Conservation (phyloP, 2,113 vertebrate genomes). For the Dicerorhinus sumatrensis region DNA sequence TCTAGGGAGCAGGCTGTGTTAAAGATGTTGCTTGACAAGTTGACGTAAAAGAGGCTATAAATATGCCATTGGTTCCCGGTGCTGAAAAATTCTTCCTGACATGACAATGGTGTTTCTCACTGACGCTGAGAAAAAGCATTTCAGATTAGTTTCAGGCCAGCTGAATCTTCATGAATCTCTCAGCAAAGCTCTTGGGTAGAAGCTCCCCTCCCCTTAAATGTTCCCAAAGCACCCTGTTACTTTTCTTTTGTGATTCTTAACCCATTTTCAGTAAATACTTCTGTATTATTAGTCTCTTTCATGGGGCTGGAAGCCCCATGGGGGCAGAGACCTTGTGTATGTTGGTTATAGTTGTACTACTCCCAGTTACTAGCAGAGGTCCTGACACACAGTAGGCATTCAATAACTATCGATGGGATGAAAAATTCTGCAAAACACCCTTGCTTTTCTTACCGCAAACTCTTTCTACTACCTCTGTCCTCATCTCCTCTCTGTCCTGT, state of each 20-base stretch:
- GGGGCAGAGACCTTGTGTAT: neutral
- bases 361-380: neutral
- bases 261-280: neutral
- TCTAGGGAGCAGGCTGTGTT: slow-evolving; percentile 67
- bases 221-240: neutral
- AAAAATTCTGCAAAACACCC: neutral
- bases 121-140: slow-evolving; percentile 53
- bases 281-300: neutral
- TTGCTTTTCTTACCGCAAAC: neutral
- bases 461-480: neutral
- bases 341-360: neutral
- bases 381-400: neutral
- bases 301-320: neutral
- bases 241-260: slow-evolving; percentile 32
- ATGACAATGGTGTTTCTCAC: slow-evolving; percentile 57
- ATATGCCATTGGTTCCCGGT: slow-evolving; percentile 66
- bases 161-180: slow-evolving; percentile 24
- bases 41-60: slow-evolving; percentile 77
- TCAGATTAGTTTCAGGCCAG: slow-evolving; percentile 47
- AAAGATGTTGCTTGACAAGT: slow-evolving; percentile 73
- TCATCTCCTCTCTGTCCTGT: neutral
- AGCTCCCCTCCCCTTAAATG: neutral
- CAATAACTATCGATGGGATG: neutral
- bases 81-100: slow-evolving; percentile 72
- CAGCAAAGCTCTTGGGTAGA: neutral